These are phyloP conservation scores for Liasis olivaceus DNA, from an alignment of 2,797 vertebrate species.

Conservation along the genomic window DNA sequence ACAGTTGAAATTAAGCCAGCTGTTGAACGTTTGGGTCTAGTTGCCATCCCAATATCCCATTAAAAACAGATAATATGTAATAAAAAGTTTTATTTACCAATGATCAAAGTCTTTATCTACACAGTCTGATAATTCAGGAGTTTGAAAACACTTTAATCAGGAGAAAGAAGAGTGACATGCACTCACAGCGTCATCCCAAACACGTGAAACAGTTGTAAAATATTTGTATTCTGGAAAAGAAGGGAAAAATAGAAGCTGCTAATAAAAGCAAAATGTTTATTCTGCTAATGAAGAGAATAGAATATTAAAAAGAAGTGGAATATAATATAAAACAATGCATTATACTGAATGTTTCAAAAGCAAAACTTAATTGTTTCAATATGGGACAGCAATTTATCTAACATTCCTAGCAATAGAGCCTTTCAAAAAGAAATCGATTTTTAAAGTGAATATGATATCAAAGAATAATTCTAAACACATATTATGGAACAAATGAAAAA, in stretches of 20 bases:
- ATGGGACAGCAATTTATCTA: constrained; percentile 30
- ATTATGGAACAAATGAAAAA: constrained; percentile 1
- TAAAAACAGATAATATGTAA: too few species aligned
- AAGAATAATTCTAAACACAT: not conserved
- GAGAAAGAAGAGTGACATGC: too few species aligned
- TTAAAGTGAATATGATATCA: constrained; percentile 7
- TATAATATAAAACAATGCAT: constrained; percentile 21
- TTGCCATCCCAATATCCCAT: too few species aligned
- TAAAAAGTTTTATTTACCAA: too few species aligned
- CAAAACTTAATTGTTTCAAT: constrained; percentile 30
- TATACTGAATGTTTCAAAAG: constrained; percentile 16
- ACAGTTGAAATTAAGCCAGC: too few species aligned
- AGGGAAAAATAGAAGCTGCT: constrained; percentile 7
- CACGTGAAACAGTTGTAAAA: constrained; percentile 22
- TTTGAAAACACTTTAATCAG: too few species aligned
- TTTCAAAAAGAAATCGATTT: not conserved
- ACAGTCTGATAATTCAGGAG: too few species aligned
- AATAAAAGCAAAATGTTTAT: constrained; percentile 38
- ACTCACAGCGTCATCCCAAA: too few species aligned
- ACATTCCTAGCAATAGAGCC: constrained; percentile 18
- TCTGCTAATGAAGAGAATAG: constrained; percentile 46
- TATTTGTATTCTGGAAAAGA: constrained; percentile 9
- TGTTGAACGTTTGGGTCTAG: too few species aligned
- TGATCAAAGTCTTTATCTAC: too few species aligned
- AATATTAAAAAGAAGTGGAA: constrained; percentile 29